Evolutionary conservation across 2,888 invertebrate species (phyloP), one percentile per base, ranked within the genome.

Genomic region (Protodeltote pygarga): DNA sequence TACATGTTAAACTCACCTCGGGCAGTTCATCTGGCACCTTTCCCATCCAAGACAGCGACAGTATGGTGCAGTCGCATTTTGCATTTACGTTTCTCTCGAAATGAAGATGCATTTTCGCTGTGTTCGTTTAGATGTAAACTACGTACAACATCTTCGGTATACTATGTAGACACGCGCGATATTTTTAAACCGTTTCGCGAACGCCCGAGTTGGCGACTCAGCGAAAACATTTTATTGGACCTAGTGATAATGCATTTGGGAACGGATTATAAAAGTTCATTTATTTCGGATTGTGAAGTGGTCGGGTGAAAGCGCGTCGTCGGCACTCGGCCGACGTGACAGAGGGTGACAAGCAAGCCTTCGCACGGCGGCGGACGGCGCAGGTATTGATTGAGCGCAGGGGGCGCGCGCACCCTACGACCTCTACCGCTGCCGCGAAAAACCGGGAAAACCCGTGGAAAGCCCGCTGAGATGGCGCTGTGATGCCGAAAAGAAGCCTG

Each of bases 11-110:
- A 76, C 93, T 93, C 89, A 97, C 98, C 95, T 98, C 98, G 24
- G 98, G 98, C 74, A 98, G 93, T 83, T 98, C 97, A 84, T 98
- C 98, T 65, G 98, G 98, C 75, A 98, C 98, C 92, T 98, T 98
- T 65, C 98, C 98, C 98, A 98, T 99, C 98, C 98, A 99, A 76
- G 98, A 98, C 82, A 98, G 93, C 73, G 98, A 97, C 77, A 98
- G 93, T 81, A 99, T 97, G 73, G 97, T 96, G 92, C 98, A 98
- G 93, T 98, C 98, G 93, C 98, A 98, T 93, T 97, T 97, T 71
- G 98, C 97, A 86, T 97, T 98, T 73, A 95, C 95, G 85, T 97
- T 97, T 81, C 97, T 96, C 89, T 98, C 98, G 88, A 98, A 98
- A 93, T 98, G 97, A 81, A 98, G 94, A 95, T 98, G 98, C 98